Evolutionary conservation across 2,113 vertebrate genomes (phyloP), one percentile per base, ranked within the genome.

Genomic region (Tachuris rubrigastra): DNA sequence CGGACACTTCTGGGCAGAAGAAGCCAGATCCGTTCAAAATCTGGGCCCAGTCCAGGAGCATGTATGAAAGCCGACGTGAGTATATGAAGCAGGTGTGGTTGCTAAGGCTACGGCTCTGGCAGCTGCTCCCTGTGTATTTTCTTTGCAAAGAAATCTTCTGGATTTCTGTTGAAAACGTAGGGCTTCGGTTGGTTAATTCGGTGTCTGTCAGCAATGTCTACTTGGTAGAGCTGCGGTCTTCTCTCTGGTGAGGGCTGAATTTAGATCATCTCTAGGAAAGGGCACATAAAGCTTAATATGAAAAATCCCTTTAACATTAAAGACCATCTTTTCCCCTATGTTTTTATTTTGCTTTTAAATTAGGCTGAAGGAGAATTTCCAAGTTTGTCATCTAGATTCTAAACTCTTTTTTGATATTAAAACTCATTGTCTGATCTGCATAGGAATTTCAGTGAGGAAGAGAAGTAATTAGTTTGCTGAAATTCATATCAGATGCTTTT

Each of bases 1-100:
- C 97, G 3, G 99, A 99, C 98, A 96, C 95, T 85, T 97, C 99
- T 96, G 98, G 98, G 96, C 99, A 99, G 98, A 99, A 99, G 93
- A 99, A 99, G 98, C 99, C 99, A 42, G 99, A 99, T 97, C 99
- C 99, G 9, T 99, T 99, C 98, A 99, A 99, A 98, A 99, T 99
- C 98, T 99, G 99, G 99, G 99, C 99, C 97, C 99, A 99, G 98
- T 99, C 99, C 97, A 99, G 99, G 99, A 99, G 99, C 99, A 99
- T 99, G 99, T 99, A 99, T 99, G 99, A 99, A 99, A 99, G 99
- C 99, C 99, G 99, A 99, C 99, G 99, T 99, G 98, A 99, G 99
- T 99, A 99, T 99, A 99, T 97, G 87, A 30, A 68, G 75, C 85
- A 77, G 89, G 95, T 96, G 96, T 85, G 82, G 68, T 92, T 90